These are phyloP conservation scores for Micromys minutus DNA, from an alignment of 2,113 vertebrate species.

Conservation along the genomic window DNA sequence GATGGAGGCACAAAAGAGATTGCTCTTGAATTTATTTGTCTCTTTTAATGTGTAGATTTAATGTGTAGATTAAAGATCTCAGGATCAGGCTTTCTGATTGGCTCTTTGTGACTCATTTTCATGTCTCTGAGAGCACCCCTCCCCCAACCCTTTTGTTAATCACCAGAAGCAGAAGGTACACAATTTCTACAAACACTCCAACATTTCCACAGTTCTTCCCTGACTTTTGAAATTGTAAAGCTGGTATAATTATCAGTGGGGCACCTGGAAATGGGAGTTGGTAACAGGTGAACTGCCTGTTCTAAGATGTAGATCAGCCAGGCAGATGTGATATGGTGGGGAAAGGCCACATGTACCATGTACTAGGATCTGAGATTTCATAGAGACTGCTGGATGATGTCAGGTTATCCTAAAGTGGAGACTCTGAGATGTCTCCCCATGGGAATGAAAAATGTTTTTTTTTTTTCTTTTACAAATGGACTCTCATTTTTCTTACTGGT, in stretches of 20 bases:
- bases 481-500: not conserved
- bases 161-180: not conserved
- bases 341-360: not conserved
- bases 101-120: not conserved
- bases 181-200: conserved; percentile 1
- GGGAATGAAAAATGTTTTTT: not conserved
- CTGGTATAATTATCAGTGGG: not conserved
- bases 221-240: not conserved
- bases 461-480: not conserved
- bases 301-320: not conserved
- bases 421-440: not conserved
- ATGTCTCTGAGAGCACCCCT: not conserved
- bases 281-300: not conserved
- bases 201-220: conserved; percentile 3
- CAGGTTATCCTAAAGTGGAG: not conserved
- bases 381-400: not conserved
- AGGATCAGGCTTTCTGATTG: not conserved
- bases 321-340: not conserved
- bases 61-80: not conserved
- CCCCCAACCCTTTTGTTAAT: not conserved
- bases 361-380: not conserved
- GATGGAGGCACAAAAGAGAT: not conserved
- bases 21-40: not conserved
- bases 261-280: not conserved
- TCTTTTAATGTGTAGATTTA: not conserved